Base-by-base conservation (phyloP, 1,140 invertebrate species). In the Venustaconcha ellipsiformis region DNA sequence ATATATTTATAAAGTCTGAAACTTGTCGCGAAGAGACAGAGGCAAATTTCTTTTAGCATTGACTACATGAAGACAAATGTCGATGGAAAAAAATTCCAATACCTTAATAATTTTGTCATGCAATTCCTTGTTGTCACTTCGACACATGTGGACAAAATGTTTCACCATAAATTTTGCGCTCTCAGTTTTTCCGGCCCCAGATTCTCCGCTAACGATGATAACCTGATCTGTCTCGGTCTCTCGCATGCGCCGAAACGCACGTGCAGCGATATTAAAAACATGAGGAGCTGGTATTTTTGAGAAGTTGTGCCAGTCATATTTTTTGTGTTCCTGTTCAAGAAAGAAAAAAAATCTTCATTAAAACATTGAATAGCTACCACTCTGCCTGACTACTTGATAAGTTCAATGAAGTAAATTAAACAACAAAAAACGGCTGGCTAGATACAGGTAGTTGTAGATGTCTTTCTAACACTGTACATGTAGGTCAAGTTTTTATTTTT, bases 161-260 rank as follows among this genome's bases (percentile, higher is more conserved):
- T 70, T 65, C 1, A 71, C 63, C 68, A 74, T 70, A 56, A 75
- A 68, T 60, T 90, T 90, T 2, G 87, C 89, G 62, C 96, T 98
- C 92, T 99, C 97, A 93, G 97, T 99, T 93, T 99, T 99, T n/a
- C 97, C 97, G 90, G 97, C 97, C 93, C 98, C 98, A 94, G 97
- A 99, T 93, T 99, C 97, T 90, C 97, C 97, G 91, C 73, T 70
- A 14, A 82, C 74, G 48, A 80, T 67, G 55, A 80, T 70, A 64
- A 70, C 67, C 56, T 74, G 74, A 17, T 74, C 68, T 2, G 18
- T 37, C 20, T 67, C 18, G 14, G 70, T 73, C 79, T 74, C 82
- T 80, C 72, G 83, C 80, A 72, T 79, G 80, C n/a, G 71, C 66
- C 13, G 80, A 81, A 67, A 80, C 0, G 69, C 73, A 63, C 37